Evolutionary conservation across 2,113 vertebrate species (phyloP), one percentile per base, ranked within the genome.

Genomic region (Halichoeres trimaculatus): DNA sequence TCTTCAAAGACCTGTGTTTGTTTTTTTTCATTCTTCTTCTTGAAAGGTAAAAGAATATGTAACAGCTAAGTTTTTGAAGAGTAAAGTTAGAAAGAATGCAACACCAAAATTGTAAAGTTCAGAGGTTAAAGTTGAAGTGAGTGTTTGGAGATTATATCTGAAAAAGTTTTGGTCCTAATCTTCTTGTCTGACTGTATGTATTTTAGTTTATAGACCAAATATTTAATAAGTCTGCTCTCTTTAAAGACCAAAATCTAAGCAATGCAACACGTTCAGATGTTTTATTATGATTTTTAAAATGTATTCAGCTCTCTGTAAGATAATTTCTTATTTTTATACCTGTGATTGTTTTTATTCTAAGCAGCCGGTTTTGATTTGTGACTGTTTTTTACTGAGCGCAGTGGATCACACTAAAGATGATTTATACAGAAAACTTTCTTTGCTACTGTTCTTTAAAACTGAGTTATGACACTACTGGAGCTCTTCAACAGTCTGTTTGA

Each of bases 211-310:
- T 5, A 41, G 8, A 47, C 5, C 0, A 54, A 53, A 35, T 54
- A 24, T 41, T 36, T 35, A 40, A 47, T 8, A 24, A 22, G 4
- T 48, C 30, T 0, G 20, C 30, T 78, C 48, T 52, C 38, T 73
- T 57, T 70, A 53, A 78, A 86, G 70, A 81, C 89, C 74, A 84
- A 90, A 90, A 63, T 73, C 59, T 56, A 83, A 80, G 85, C 88
- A 92, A 90, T 92, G 86, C 84, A 82, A 89, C 53, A 60, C 90
- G n/a, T n/a, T 85, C 80, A 80, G 78, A 83, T 51, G 65, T 62
- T 51, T 52, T 74, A 48, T 85, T 83, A 84, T 91, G 78, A 86
- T 90, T 94, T 89, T 93, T 93, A 93, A 90, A 70, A 88, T 89
- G 26, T 69, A 70, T 64, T 6, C 41, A 81, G 72, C 51, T 70